Evolutionary conservation across 2,888 invertebrate genomes (phyloP), one percentile per base, ranked within the genome.

Genomic region (Coecobrya sp.): DNA sequence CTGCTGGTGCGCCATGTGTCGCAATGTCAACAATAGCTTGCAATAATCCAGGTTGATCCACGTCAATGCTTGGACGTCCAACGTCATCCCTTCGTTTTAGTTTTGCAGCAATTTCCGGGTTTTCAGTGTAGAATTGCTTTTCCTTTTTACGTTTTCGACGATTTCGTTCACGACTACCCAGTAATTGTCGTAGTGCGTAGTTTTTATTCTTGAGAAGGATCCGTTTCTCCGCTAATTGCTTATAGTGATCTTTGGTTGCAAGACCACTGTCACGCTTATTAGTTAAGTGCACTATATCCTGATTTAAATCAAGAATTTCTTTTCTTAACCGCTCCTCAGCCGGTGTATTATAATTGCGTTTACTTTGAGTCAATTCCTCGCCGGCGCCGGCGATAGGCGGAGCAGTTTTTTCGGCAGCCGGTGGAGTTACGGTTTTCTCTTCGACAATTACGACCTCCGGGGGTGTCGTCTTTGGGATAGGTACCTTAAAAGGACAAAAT

Each of bases 1-100:
- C 90, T 11, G 93, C 88, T 86, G 95, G 93, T 52, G 95, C 94
- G 25, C 95, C 95, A 94, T 95, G 95, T 49, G 94, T 91, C 8
- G 95, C 95, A 65, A 95, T 95, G 52, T 95, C 95, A 5, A 93
- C 82, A 36, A 95, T 95, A 22, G 95, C 93, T 94, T 95, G 93
- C 16, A 95, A 92, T 81, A 95, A 91, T 76, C 93, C 94, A 8
- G 95, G 95, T 89, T 95, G 95, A 62, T 95, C 93, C 55, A 93
- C 94, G 93, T 89, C 92, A 8, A 62, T 22, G 16, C 55, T 22
- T 13, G 89, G 92, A 10, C 92, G 0, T 7, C 89, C 89, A 55
- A 45, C 45, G 10, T 16, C 52, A 4, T 11, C n/a, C 13, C 82
- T 49, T 45, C 52, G 11, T 19, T 79, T 86, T 0, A 89, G 22